These are phyloP conservation scores for Gallinago solitaria DNA, from an alignment of 2,797 vertebrate genomes.

Conservation along the genomic window DNA sequence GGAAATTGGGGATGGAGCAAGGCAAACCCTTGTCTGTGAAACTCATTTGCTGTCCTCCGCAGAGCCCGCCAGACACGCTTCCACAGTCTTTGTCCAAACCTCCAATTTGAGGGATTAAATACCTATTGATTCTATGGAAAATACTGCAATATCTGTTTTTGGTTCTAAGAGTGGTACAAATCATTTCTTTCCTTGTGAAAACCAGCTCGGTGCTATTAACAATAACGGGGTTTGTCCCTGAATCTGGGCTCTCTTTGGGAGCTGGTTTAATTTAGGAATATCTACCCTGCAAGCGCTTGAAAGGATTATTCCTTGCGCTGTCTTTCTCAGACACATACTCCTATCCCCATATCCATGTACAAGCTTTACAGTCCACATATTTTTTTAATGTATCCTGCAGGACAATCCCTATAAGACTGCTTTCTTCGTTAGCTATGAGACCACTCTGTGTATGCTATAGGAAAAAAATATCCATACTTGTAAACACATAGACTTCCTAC, in stretches of 20 bases:
- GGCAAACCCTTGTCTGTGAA: neutral
- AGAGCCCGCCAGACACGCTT: neutral
- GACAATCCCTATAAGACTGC: neutral
- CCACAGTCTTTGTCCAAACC: neutral
- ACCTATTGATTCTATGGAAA: neutral
- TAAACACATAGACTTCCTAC: neutral
- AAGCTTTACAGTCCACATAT: neutral
- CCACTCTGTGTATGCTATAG: neutral
- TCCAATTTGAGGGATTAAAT: neutral
- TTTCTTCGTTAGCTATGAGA: neutral
- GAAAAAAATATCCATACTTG: neutral
- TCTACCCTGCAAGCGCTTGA: neutral
- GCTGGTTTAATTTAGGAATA: neutral
- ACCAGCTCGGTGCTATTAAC: neutral
- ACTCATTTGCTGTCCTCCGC: neutral
- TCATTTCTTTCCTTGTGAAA: neutral
- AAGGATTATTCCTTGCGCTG: neutral
- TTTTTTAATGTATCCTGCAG: neutral
- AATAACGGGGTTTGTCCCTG: neutral
- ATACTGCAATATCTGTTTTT: neutral
- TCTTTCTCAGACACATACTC: neutral
- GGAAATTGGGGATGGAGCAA: constrained; percentile 12
- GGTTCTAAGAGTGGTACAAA: neutral
- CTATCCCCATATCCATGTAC: neutral
- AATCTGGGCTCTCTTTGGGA: neutral